Evolutionary conservation across 2,797 vertebrate species (phyloP).

Genomic region (Myripristis murdjan): DNA sequence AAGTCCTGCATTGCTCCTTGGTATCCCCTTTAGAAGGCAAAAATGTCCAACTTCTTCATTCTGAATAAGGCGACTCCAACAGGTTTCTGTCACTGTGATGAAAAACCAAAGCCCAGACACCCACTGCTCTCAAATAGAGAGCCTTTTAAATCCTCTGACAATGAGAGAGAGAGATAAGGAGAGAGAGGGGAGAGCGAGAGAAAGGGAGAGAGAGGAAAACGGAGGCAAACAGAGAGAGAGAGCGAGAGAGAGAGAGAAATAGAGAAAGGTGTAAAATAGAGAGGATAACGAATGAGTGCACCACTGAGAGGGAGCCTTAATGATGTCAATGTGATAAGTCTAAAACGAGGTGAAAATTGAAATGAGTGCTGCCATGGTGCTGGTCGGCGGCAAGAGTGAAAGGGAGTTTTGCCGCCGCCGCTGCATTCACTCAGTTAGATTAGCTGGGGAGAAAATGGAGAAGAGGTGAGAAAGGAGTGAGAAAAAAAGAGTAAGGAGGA

Average conservation of each 20-base stretch:
- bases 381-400: slow-evolving; percentile 62
- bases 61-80: slow-evolving; percentile 73
- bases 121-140: slow-evolving; percentile 70
- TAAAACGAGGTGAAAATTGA: slow-evolving; percentile 78
- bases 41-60: slow-evolving; percentile 64
- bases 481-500: slow-evolving; percentile 16
- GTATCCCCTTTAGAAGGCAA: slow-evolving; percentile 48
- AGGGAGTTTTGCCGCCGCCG: slow-evolving; percentile 30
- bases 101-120: slow-evolving; percentile 77
- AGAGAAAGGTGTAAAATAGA: slow-evolving; percentile 77
- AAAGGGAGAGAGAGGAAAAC: slow-evolving; percentile 17
- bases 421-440: slow-evolving; percentile 63
- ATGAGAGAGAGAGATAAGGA: slow-evolving; percentile 75
- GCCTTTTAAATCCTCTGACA: slow-evolving; percentile 79
- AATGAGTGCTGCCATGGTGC: slow-evolving; percentile 69
- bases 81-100: slow-evolving; percentile 76
- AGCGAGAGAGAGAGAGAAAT: slow-evolving; percentile 53
- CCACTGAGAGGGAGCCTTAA: slow-evolving; percentile 77
- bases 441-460: slow-evolving; percentile 52
- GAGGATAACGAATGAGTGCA: slow-evolving; percentile 77
- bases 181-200: slow-evolving; percentile 39
- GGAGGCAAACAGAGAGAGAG: slow-evolving; percentile 19
- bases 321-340: slow-evolving; percentile 81
- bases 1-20: slow-evolving; percentile 33
- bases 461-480: slow-evolving; percentile 41